These are phyloP conservation scores for Rhogogaster chlorosoma DNA, from an alignment of 2,888 invertebrate species.

Conservation along the genomic window DNA sequence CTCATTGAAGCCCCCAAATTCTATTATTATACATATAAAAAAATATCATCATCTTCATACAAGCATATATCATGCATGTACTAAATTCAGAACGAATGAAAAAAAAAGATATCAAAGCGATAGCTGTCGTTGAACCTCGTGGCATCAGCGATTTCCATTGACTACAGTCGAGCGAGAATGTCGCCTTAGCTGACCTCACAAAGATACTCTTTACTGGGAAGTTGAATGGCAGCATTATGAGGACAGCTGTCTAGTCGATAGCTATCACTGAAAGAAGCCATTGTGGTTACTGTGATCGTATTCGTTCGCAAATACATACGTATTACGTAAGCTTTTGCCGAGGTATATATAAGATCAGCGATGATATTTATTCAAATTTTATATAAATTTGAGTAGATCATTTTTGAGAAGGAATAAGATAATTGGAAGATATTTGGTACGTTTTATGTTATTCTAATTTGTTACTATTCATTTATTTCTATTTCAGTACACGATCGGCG, in stretches of 20 bases:
- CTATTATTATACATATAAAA: background rate
- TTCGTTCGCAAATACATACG: background rate
- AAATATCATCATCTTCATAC: background rate
- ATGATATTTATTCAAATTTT: background rate
- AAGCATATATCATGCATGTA: background rate
- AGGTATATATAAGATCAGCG: background rate
- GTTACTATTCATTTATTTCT: background rate
- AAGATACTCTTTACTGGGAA: constrained; percentile 19
- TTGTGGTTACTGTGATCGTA: background rate
- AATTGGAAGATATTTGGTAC: background rate
- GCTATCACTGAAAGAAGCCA: constrained; percentile 32
- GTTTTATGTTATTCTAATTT: background rate
- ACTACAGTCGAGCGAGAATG: background rate
- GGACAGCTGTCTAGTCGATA: constrained; percentile 47
- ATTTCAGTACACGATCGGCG: constrained; percentile 32
- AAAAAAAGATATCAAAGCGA: background rate
- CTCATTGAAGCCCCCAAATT: background rate
- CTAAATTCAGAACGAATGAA: background rate
- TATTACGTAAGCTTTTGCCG: background rate
- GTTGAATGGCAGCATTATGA: constrained; percentile 41
- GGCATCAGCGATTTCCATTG: constrained; percentile 16
- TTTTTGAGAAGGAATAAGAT: background rate
- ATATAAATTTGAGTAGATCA: background rate
- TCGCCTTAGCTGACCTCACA: constrained; percentile 45
- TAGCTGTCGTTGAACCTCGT: background rate